Percentiles rank a stretch among this genome's conserved stretches.
Evolutionary conservation across 2,113 vertebrate species (phyloP).

Genomic region (Lepisosteus oculatus): DNA sequence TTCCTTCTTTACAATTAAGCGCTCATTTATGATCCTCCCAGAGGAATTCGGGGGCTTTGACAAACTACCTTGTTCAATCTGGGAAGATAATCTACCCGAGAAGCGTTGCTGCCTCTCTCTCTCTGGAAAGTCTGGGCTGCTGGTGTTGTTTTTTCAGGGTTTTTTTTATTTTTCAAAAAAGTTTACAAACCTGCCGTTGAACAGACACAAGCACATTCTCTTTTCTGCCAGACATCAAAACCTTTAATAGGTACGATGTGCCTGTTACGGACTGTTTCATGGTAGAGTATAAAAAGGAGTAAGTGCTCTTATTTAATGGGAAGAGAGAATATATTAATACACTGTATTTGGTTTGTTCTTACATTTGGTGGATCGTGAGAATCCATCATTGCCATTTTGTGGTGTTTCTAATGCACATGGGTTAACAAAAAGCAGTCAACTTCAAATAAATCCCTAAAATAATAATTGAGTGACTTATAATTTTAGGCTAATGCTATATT

Average conservation of each 20-base stretch:
- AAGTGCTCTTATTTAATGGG: neutral
- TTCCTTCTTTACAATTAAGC: conserved; percentile 25
- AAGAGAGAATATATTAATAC: neutral
- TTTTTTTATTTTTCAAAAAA: neutral
- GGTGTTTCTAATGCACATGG: no score
- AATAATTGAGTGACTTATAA: no score
- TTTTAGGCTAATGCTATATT: no score
- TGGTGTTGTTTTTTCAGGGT: neutral
- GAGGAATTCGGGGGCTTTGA: conserved; percentile 44
- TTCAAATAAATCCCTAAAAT: no score
- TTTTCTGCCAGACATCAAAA: neutral
- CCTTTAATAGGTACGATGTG: neutral
- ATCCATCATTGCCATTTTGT: neutral
- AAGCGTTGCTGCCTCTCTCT: neutral
- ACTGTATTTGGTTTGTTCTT: neutral
- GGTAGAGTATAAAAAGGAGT: neutral
- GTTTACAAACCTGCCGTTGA: neutral
- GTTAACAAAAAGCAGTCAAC: no score
- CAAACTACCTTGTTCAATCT: conserved; percentile 1
- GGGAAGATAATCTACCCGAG: neutral
- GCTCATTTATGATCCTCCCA: conserved; percentile 36
- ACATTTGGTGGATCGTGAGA: neutral
- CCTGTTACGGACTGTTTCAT: neutral
- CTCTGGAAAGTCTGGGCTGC: neutral
- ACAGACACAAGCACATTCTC: neutral